These are phyloP conservation scores for Helostoma temminkii DNA, from an alignment of 2,797 vertebrate genomes.

Conservation along the genomic window DNA sequence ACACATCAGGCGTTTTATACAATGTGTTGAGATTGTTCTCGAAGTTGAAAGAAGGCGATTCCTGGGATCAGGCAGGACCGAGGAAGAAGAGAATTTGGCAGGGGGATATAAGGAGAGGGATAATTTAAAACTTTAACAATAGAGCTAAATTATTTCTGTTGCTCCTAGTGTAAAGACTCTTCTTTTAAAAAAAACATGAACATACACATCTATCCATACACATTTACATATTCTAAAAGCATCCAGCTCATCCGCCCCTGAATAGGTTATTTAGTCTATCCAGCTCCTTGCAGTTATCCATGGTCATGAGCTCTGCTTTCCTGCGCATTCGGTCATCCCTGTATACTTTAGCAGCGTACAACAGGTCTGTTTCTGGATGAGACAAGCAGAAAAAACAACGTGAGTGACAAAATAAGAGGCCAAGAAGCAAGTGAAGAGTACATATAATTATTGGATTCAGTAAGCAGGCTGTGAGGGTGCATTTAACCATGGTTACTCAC, in stretches of 20 bases:
- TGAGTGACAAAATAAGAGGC: background rate
- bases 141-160: conserved; percentile 71
- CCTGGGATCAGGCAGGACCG: conserved; percentile 53
- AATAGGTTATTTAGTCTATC: conserved; percentile 95
- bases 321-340: conserved; percentile 92
- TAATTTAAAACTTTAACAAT: conserved; percentile 63
- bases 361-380: conserved; percentile 91
- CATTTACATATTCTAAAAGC: conserved; percentile 69
- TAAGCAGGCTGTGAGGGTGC: background rate
- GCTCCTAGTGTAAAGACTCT: conserved; percentile 73
- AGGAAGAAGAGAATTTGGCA: conserved; percentile 41
- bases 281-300: conserved; percentile 97
- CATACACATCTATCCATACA: conserved; percentile 78
- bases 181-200: conserved; percentile 75
- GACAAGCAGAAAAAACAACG: conserved; percentile 38
- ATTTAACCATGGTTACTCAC: conserved; percentile 81
- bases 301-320: conserved; percentile 95
- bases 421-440: background rate
- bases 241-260: conserved; percentile 90
- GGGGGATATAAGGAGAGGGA: conserved; percentile 9
- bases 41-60: conserved; percentile 60
- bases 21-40: conserved; percentile 52
- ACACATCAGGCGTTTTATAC: conserved; percentile 31
- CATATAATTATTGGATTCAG: background rate
- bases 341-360: conserved; percentile 96